A percentile compares a stretch with the other conserved stretches of the same genome.
These are phyloP conservation scores for Gopherus evgoodei DNA, from an alignment of 2,113 vertebrate genomes.

Conservation along the genomic window DNA sequence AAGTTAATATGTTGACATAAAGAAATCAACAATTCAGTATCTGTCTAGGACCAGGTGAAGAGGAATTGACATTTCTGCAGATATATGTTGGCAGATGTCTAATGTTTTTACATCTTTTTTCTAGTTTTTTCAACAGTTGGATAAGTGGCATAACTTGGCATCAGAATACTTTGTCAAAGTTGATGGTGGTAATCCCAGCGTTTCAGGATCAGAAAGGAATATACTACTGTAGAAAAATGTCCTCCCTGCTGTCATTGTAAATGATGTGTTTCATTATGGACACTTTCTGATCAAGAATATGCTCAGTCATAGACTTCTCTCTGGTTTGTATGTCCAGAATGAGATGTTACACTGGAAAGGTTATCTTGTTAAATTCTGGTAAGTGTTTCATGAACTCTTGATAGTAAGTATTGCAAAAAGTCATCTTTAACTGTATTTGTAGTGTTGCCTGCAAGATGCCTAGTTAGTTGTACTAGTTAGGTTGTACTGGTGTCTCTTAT, in stretches of 20 bases:
- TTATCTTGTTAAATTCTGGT: neutral
- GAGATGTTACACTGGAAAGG: neutral
- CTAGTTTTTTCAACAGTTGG: neutral
- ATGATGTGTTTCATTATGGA: neutral
- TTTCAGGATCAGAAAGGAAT: neutral
- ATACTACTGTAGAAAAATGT: neutral
- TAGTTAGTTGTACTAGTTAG: neutral
- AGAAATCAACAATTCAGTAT: neutral
- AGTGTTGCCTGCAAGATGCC: neutral
- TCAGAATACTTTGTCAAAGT: neutral
- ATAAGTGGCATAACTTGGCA: neutral
- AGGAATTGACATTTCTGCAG: neutral
- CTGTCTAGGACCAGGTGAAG: neutral
- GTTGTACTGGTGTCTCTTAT: neutral
- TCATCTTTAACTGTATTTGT: neutral
- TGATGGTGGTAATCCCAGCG: neutral
- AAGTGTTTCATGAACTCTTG: neutral
- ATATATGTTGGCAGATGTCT: neutral
- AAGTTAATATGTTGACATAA: neutral
- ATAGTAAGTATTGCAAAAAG: neutral
- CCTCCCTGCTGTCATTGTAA: neutral
- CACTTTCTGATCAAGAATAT: neutral
- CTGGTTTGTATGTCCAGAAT: neutral
- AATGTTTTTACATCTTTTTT: neutral
- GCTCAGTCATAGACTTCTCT: neutral